These are phyloP conservation scores for Listronotus oregonensis DNA, from an alignment of 1,140 invertebrate genomes.

Conservation along the genomic window DNA sequence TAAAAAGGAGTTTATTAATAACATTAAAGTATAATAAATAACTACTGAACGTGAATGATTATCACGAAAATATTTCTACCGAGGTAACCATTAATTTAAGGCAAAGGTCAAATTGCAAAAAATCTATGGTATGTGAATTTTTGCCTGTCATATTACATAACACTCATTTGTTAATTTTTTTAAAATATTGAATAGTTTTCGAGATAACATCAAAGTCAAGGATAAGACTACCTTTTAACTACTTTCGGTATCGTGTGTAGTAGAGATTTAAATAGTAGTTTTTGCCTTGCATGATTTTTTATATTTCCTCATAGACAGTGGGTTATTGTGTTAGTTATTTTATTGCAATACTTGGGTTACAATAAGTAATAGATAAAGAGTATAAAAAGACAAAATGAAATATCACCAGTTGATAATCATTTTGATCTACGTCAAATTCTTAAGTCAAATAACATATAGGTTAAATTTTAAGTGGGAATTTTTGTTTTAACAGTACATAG, in stretches of 20 bases:
- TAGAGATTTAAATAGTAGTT: background rate
- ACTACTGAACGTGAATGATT: conserved; percentile 26
- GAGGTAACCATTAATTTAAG: conserved; percentile 28
- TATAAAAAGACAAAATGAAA: no score
- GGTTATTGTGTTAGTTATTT: no score
- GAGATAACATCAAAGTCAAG: conserved; percentile 30
- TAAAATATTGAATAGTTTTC: conserved; percentile 10
- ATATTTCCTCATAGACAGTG: no score
- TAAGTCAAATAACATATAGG: no score
- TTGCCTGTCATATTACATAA: conserved; percentile 28
- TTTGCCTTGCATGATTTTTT: background rate
- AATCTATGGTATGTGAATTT: conserved; percentile 10
- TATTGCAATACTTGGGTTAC: no score
- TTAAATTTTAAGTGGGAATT: no score
- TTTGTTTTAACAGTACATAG: no score
- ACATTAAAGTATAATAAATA: conserved; percentile 20
- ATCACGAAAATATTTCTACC: conserved; percentile 28
- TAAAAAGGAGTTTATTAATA: conserved; percentile 35
- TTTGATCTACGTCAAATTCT: no score
- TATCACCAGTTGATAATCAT: no score
- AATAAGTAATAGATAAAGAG: no score
- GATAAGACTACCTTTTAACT: conserved; percentile 14
- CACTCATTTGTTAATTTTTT: conserved; percentile 12
- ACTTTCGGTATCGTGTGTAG: conserved; percentile 26
- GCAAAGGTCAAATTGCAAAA: conserved; percentile 27